Conservation (phyloP, 2,113 vertebrate genomes). For the Mormoops blainvillei region DNA sequence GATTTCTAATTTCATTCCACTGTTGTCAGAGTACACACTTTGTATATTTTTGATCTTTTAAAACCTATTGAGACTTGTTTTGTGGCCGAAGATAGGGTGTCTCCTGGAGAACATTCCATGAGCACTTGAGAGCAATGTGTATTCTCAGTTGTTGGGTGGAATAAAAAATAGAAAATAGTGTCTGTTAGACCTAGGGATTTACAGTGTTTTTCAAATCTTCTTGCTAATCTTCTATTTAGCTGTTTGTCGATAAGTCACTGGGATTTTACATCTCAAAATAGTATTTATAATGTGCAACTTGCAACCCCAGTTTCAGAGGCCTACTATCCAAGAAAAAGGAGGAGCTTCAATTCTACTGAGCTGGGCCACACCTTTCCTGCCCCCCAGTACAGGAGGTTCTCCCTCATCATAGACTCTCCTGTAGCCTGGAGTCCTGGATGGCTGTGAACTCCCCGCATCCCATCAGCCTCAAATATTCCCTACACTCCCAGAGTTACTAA, state of each 20-base stretch:
- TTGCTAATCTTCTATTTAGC: background rate
- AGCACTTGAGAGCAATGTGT: background rate
- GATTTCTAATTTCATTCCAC: background rate
- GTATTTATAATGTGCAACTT: background rate
- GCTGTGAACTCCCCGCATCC: background rate
- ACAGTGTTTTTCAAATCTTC: background rate
- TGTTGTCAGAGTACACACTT: background rate
- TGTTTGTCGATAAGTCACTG: background rate
- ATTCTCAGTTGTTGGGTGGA: background rate
- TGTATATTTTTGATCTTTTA: background rate
- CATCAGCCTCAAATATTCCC: background rate
- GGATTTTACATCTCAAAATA: background rate
- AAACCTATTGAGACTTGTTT: background rate
- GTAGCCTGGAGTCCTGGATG: background rate
- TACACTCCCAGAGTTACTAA: background rate
- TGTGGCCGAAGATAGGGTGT: background rate
- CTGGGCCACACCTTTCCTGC: background rate
- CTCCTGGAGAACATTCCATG: background rate
- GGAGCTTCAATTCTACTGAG: background rate
- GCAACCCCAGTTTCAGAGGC: background rate
- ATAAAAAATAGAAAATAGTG: background rate
- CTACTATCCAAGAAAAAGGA: background rate
- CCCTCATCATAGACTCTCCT: background rate
- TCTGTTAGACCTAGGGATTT: background rate
- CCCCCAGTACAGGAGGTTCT: background rate